Evolutionary conservation across 2,113 vertebrate species (phyloP).

Genomic region (Crocuta crocuta): DNA sequence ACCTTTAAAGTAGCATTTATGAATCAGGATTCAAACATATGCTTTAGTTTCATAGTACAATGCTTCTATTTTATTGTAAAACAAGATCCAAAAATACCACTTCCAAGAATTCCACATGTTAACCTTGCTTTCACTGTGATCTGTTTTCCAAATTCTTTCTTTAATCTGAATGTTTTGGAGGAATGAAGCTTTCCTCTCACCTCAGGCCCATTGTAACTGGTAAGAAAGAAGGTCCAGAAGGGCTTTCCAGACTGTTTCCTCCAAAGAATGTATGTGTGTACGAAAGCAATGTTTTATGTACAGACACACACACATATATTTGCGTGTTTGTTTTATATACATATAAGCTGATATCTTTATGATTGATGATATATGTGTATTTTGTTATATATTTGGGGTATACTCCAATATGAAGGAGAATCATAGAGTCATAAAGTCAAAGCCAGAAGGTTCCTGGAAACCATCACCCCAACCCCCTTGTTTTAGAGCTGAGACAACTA

Average conservation of each 20-base stretch:
- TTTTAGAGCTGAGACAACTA: neutral
- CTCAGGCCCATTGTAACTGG: neutral
- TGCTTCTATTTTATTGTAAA: neutral
- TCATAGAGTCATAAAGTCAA: neutral
- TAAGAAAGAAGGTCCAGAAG: neutral
- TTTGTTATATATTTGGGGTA: neutral
- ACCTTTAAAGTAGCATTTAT: slow-evolving; percentile 27
- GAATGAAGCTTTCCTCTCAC: neutral
- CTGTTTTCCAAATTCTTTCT: neutral
- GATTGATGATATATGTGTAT: neutral
- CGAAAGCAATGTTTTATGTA: neutral
- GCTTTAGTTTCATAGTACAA: neutral
- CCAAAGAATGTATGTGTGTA: neutral
- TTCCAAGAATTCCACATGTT: neutral
- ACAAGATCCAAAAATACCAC: neutral
- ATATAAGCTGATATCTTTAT: neutral
- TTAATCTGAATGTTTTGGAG: neutral
- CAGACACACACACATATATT: neutral
- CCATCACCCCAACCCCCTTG: neutral
- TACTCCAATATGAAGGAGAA: neutral
- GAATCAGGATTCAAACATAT: neutral
- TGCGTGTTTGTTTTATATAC: neutral
- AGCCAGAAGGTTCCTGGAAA: neutral
- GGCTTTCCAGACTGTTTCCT: neutral
- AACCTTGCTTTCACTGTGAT: neutral